Base-by-base conservation (phyloP, 2,888 invertebrate genomes). In the Trypoxylon attenuatum region DNA sequence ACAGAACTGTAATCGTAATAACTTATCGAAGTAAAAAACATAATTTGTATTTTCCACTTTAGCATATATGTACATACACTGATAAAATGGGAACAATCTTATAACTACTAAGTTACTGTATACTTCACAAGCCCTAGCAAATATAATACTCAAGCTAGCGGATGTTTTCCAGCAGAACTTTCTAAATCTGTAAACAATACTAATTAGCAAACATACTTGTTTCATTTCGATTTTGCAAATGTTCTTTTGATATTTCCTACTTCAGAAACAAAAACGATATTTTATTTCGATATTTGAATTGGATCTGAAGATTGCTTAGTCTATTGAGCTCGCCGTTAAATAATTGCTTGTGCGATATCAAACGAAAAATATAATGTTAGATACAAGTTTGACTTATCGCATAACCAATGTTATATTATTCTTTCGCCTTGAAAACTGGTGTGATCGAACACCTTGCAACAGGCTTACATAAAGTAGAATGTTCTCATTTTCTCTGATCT, bases 21-120 rank as follows among this genome's bases (percentile, higher is more conserved):
- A 47, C 51, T 58, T 59, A 63, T 68, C n/a, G 66, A 72, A 75
- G 77, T 78, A 79, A 69, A 79, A 77, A 80, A 80, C 64, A 71
- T 76, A 68, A 73, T 73, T 59, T 78, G 61, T 78, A 76, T 71
- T 76, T 71, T 64, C 71, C 51, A 52, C 59, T 70, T 74, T 72
- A 70, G 67, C 61, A 73, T 71, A 58, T 63, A 73, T 69, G 50
- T 72, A 73, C 71, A 73, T 73, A 71, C 70, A 79, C 56, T 65
- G 69, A 71, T 77, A 68, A 69, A 73, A 53, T 74, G 60, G 63
- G 47, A 73, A 71, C 49, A 63, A 43, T 41, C 69, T 76, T 73
- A 73, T 16, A 23, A 55, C 60, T 73, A 71, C 53, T 56, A 66
- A 59, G 55, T 62, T 61, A 45, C 23, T 38, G 52, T 52, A 39